Conservation (phyloP, 2,888 invertebrate genomes). For the Empis livida region DNA sequence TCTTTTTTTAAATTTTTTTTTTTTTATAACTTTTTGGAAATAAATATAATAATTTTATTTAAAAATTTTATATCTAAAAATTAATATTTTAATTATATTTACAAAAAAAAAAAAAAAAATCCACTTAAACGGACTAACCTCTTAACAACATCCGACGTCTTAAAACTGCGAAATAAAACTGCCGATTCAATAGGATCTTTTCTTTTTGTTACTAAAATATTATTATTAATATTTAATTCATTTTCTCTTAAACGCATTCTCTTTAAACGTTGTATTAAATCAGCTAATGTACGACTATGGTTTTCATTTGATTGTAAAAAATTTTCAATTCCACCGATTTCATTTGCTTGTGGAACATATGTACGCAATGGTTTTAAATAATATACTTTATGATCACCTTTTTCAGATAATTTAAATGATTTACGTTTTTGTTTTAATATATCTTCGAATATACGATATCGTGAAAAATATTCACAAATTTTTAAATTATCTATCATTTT, state of each 20-base stretch:
- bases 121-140: too few species aligned
- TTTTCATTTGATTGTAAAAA: constrained; percentile 1
- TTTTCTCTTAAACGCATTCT: neutral
- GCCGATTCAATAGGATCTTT: too few species aligned
- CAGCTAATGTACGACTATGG: neutral
- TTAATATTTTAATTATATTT: too few species aligned
- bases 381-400: neutral
- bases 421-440: neutral
- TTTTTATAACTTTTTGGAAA: too few species aligned
- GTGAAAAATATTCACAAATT: constrained; percentile 1
- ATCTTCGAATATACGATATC: constrained; percentile 4
- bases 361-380: neutral
- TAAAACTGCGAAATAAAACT: too few species aligned
- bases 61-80: too few species aligned
- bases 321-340: neutral
- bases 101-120: too few species aligned
- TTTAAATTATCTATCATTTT: neutral
- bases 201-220: too few species aligned
- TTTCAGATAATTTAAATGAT: neutral
- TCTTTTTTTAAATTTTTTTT: too few species aligned
- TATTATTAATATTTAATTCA: neutral
- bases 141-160: too few species aligned
- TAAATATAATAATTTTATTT: too few species aligned
- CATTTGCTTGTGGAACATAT: neutral
- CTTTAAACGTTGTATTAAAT: neutral